These are phyloP conservation scores for Drosophila novamexicana DNA, from an alignment of 1,140 invertebrate genomes.

Conservation along the genomic window DNA sequence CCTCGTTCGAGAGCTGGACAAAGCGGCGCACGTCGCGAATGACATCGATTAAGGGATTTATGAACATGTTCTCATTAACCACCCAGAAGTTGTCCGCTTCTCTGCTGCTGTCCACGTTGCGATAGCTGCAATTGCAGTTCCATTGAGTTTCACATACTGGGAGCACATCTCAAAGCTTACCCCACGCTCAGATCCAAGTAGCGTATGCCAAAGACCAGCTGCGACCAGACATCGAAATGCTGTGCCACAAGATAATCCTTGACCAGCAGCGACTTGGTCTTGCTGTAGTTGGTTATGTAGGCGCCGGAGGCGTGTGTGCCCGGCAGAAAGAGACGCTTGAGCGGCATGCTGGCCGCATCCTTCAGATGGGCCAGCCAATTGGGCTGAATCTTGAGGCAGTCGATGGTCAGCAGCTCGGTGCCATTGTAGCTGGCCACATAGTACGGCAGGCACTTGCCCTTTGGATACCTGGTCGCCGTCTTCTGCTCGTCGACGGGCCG, in stretches of 20 bases:
- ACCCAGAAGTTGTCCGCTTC: constrained; percentile 85
- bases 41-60: constrained; percentile 85
- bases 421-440: constrained; percentile 86
- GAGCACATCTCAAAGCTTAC: constrained; percentile 71
- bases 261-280: constrained; percentile 82
- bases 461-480: constrained; percentile 57
- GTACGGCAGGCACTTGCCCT: constrained; percentile 84
- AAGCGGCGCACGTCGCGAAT: constrained; percentile 86
- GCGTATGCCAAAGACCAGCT: constrained; percentile 91
- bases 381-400: constrained; percentile 87
- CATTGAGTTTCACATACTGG: background rate
- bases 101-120: constrained; percentile 36
- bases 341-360: constrained; percentile 55
- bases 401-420: constrained; percentile 84
- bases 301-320: constrained; percentile 89
- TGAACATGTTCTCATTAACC: constrained; percentile 86
- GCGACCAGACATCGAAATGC: constrained; percentile 91
- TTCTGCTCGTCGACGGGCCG: constrained; percentile 63
- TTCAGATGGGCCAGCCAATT: constrained; percentile 88
- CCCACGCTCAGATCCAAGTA: constrained; percentile 92
- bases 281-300: constrained; percentile 84
- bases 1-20: constrained; percentile 85
- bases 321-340: constrained; percentile 76
- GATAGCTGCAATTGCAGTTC: constrained; percentile 37
- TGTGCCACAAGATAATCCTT: constrained; percentile 87